Conservation (phyloP, 2,888 invertebrate genomes). For the Heliconius hortense region DNA sequence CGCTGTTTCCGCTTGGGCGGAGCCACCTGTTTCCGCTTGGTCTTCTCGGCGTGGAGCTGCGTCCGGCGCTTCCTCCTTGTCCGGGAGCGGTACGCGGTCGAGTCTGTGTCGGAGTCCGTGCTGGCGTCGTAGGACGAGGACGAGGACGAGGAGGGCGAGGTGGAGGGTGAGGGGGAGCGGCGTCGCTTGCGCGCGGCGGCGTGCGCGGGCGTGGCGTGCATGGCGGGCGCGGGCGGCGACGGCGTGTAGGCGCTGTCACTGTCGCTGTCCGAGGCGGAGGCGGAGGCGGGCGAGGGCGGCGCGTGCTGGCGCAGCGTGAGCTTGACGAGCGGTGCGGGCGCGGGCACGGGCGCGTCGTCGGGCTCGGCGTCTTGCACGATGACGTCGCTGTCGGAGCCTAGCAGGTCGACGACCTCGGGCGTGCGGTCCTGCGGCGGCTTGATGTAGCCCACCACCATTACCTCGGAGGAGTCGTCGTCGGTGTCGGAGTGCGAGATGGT, state of each 20-base stretch:
- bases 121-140: slow-evolving; percentile 9
- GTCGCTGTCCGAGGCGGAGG: slow-evolving; percentile 8
- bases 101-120: slow-evolving; percentile 13
- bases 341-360: slow-evolving; percentile 44
- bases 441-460: slow-evolving; percentile 84
- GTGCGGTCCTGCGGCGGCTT: slow-evolving; percentile 86
- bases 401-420: slow-evolving; percentile 84
- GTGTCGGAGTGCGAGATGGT: slow-evolving; percentile 75
- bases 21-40: slow-evolving; percentile 49
- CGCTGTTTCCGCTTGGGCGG: slow-evolving; percentile 48
- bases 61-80: slow-evolving; percentile 46
- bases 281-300: slow-evolving; percentile 34
- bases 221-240: slow-evolving; percentile 13
- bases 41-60: slow-evolving; percentile 43
- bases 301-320: slow-evolving; percentile 36
- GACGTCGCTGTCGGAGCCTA: slow-evolving; percentile 81
- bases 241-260: slow-evolving; percentile 13
- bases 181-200: slow-evolving; percentile 19
- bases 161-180: slow-evolving; percentile 31
- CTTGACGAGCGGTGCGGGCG: slow-evolving; percentile 46
- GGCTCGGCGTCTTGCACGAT: slow-evolving; percentile 61
- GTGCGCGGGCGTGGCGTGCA: slow-evolving; percentile 12
- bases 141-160: not conserved
- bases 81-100: slow-evolving; percentile 28
- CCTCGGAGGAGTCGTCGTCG: slow-evolving; percentile 79